Base-by-base conservation (phyloP, 1,140 invertebrate genomes). In the Bombus superbus region DNA sequence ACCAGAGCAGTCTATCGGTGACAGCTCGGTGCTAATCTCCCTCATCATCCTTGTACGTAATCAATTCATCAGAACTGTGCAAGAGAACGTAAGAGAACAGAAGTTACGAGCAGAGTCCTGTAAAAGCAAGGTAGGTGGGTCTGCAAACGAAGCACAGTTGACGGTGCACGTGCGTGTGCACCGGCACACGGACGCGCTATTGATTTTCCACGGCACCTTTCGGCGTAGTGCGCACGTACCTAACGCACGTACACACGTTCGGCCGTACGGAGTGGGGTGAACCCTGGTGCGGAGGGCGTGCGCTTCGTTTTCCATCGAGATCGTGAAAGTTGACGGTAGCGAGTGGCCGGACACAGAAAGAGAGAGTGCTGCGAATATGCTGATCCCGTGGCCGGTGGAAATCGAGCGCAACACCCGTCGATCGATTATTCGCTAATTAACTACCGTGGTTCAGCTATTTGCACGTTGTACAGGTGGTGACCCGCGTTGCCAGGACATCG, bases 141-240 rank as follows among this genome's bases (percentile, higher is more conserved):
- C 32, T 64, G 22, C 18, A 64, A 38, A 22, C 44, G 10, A 64
- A 9, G n/a, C 25, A n/a, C 13, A 82, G 11, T 28, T 32, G 6
- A 15, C 15, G 44, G 22, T 80, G n/a, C 62, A 81, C 64, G 59
- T 62, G 44, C 59, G 86, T 89, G 86, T 90, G 78, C 88, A 90
- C 88, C 77, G 87, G 72, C 85, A 90, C 88, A 81, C n/a, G 68
- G 25, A 86, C 42, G 62, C 84, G 88, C 86, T 94, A 94, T 94
- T 94, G 93, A 94, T 94, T 94, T 93, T 93, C 86, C 87, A 78
- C 85, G 86, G 82, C 85, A 88, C 90, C 90, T 91, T 92, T 93
- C 89, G 85, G 88, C 88, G 88, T 92, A 92, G 87, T 91, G 92
- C 89, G 92, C 90, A 89, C 90, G 89, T 90, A 91, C 90, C 88